Evolutionary conservation across 2,113 vertebrate species (phyloP).

Genomic region (Cichladusa arquata): DNA sequence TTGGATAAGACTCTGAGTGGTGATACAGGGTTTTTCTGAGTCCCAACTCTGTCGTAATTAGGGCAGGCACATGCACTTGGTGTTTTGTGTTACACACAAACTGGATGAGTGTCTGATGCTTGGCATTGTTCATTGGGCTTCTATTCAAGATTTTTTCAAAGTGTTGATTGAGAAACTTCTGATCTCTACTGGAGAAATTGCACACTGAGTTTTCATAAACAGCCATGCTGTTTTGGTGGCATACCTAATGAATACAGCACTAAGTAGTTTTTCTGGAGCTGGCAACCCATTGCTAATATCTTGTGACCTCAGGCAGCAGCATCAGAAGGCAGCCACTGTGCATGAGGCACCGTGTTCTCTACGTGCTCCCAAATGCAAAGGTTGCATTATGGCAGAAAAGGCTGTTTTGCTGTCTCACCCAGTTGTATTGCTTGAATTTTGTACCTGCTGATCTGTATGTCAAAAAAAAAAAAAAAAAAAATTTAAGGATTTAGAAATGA

Average conservation of each 20-base stretch:
- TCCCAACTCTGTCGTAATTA: background rate
- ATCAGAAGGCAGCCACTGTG: background rate
- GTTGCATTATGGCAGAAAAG: background rate
- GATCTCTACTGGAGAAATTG: background rate
- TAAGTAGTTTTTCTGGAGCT: background rate
- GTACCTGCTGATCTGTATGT: background rate
- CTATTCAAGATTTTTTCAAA: background rate
- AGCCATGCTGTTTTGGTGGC: background rate
- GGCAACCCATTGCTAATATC: background rate
- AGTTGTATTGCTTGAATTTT: background rate
- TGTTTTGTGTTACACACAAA: fast-evolving
- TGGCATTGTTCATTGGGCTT: background rate
- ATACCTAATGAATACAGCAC: background rate
- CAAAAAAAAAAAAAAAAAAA: background rate
- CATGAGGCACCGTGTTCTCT: fast-evolving
- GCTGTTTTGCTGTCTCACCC: background rate
- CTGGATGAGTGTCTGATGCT: background rate
- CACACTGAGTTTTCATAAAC: background rate
- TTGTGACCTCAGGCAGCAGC: background rate
- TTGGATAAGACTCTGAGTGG: background rate
- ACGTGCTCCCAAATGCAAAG: background rate
- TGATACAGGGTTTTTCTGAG: background rate
- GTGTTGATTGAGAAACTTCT: background rate
- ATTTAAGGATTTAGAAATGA: background rate
- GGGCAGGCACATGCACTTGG: background rate